Conservation (phyloP, 53 echinoderm and acorn worm genomes). For the Holothuria leucospilota region DNA sequence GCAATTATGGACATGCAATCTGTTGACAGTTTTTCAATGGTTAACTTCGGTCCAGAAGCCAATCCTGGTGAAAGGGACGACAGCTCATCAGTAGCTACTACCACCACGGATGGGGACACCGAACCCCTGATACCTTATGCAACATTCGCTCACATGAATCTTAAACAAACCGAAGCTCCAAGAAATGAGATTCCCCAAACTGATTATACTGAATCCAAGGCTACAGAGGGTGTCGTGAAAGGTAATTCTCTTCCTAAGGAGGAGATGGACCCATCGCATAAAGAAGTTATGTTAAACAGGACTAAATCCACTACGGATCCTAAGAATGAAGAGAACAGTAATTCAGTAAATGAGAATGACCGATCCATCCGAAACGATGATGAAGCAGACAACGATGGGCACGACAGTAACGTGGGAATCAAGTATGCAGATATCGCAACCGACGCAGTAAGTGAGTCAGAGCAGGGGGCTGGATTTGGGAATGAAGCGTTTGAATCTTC, state of each 20-base stretch:
- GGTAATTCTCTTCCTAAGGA: too few species aligned
- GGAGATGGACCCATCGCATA: background rate
- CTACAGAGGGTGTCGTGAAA: background rate
- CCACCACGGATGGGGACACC: slow-evolving; percentile 1
- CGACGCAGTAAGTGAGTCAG: background rate
- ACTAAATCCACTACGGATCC: background rate
- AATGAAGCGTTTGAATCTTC: slow-evolving; percentile 10
- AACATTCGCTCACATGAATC: background rate
- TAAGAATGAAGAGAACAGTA: background rate
- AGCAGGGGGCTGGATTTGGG: background rate
- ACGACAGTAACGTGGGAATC: background rate
- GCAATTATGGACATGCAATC: slow-evolving; percentile 34
- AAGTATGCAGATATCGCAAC: background rate
- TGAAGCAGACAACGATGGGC: background rate
- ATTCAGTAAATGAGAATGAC: too few species aligned
- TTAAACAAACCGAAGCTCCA: background rate
- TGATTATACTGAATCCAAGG: background rate
- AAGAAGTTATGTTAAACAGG: too few species aligned
- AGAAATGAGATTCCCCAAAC: background rate
- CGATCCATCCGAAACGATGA: background rate
- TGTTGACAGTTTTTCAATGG: slow-evolving; percentile 21
- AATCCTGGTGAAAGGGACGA: background rate
- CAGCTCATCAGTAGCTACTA: too few species aligned
- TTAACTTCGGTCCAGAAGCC: background rate
- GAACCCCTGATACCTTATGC: slow-evolving; percentile 24